phyloP scores from a whole-genome alignment of 1,140 invertebrate genomes.

The Chlorops oryzae region DNA sequence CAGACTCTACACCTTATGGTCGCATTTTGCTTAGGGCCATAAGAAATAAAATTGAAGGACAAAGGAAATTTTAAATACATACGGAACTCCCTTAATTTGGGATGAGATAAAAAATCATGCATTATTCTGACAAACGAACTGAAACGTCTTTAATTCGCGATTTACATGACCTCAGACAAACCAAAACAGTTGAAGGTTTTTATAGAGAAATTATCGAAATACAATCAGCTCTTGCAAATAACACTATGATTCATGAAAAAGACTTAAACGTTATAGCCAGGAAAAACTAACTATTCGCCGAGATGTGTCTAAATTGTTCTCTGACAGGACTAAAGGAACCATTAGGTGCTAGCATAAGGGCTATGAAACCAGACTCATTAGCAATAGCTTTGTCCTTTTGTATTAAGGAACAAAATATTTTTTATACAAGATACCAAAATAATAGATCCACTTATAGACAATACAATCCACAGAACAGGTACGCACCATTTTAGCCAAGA shows the following conservation, averaged over 20 bases:
- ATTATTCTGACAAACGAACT: slow-evolving; percentile 4
- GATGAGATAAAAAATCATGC: neutral
- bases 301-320: neutral
- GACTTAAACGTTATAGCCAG: neutral
- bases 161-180: neutral
- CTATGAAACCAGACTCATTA: neutral
- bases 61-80: slow-evolving; percentile 4
- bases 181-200: neutral
- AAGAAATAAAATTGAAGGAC: neutral
- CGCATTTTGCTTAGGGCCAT: neutral
- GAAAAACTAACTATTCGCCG: neutral
- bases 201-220: slow-evolving; percentile 7
- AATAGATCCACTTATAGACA: too few relatives aligned
- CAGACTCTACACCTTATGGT: neutral
- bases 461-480: too few relatives aligned
- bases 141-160: too few relatives aligned
- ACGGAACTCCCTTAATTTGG: neutral
- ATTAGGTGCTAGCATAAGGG: neutral
- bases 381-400: neutral
- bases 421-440: too few relatives aligned
- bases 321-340: neutral
- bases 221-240: neutral
- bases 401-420: neutral
- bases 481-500: too few relatives aligned
- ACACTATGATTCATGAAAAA: neutral